Percentiles rank a stretch among this genome's conserved stretches.
Evolutionary conservation across 1,140 invertebrate species (phyloP).

Genomic region (Oncopeltus fasciatus): DNA sequence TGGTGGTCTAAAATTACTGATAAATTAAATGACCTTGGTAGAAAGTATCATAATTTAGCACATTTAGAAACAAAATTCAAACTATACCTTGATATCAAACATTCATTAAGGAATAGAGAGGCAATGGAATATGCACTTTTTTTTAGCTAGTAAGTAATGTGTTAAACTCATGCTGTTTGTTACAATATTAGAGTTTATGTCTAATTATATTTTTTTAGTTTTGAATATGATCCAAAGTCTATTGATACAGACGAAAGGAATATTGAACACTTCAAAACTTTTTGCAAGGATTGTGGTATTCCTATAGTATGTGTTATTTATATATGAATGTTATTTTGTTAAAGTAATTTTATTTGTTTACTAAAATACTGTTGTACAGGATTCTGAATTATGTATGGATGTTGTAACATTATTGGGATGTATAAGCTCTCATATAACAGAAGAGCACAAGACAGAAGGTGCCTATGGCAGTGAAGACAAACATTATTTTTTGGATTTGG

Average conservation of each 20-base stretch:
- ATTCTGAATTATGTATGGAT: conserved; percentile 31
- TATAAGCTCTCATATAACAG: conserved; percentile 40
- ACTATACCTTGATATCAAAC: conserved; percentile 28
- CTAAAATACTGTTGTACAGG: conserved; percentile 25
- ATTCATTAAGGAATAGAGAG: conserved; percentile 27
- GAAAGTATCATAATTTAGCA: conserved; percentile 28
- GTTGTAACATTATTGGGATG: conserved; percentile 36
- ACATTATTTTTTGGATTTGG: conserved; percentile 46
- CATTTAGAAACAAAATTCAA: conserved; percentile 29
- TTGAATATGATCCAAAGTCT: conserved; percentile 36
- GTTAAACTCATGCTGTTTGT: neutral
- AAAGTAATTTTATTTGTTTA: neutral
- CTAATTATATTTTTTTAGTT: conserved; percentile 28
- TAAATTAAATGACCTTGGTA: conserved; percentile 19
- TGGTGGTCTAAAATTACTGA: conserved; percentile 21
- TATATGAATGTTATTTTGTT: neutral
- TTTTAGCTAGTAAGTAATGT: conserved; percentile 32
- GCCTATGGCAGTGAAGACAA: conserved; percentile 40
- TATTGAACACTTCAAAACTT: conserved; percentile 33
- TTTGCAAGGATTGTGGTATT: conserved; percentile 32
- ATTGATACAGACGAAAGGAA: conserved; percentile 34
- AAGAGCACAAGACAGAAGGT: conserved; percentile 41
- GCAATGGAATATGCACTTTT: conserved; percentile 31
- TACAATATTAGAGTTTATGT: neutral
- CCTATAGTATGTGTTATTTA: conserved; percentile 27